Conservation (phyloP, 2,888 invertebrate genomes). For the Homarus gammarus region DNA sequence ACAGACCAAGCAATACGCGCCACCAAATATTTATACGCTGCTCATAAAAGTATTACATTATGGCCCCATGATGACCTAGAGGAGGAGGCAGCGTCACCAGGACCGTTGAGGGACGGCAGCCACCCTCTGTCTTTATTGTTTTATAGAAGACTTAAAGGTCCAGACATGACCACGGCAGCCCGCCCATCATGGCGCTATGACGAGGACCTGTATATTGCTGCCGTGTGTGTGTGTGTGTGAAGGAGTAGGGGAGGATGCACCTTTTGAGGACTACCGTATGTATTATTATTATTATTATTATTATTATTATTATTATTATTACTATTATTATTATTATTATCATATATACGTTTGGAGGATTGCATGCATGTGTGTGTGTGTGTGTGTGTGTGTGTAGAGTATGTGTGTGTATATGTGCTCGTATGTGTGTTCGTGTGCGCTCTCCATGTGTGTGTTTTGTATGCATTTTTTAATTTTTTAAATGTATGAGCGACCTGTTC, state of each 20-base stretch:
- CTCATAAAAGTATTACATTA: constrained; percentile 35
- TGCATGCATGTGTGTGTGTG: constrained; percentile 12
- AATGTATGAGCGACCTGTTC: not conserved
- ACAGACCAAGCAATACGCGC: too few relatives aligned
- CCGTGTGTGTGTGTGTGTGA: constrained; percentile 5
- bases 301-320: too few relatives aligned
- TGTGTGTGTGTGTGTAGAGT: not conserved
- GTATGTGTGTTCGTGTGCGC: not conserved
- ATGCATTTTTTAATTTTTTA: too few relatives aligned
- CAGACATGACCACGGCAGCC: not conserved
- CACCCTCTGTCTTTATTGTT: constrained; percentile 22
- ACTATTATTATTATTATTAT: too few relatives aligned
- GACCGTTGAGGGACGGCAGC: constrained; percentile 12
- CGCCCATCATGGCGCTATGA: not conserved
- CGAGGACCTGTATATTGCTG: too few relatives aligned
- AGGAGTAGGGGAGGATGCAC: too few relatives aligned
- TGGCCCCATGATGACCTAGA: constrained; percentile 33
- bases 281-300: too few relatives aligned
- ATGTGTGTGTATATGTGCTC: not conserved
- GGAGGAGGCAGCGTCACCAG: constrained; percentile 3
- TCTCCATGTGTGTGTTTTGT: too few relatives aligned
- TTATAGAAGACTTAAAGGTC: constrained; percentile 48
- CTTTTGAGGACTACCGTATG: too few relatives aligned
- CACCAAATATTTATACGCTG: constrained; percentile 30
- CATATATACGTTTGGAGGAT: too few relatives aligned